phyloP scores from a whole-genome alignment of 2,888 invertebrate genomes.

The Hirtodrosophila trivittata region DNA sequence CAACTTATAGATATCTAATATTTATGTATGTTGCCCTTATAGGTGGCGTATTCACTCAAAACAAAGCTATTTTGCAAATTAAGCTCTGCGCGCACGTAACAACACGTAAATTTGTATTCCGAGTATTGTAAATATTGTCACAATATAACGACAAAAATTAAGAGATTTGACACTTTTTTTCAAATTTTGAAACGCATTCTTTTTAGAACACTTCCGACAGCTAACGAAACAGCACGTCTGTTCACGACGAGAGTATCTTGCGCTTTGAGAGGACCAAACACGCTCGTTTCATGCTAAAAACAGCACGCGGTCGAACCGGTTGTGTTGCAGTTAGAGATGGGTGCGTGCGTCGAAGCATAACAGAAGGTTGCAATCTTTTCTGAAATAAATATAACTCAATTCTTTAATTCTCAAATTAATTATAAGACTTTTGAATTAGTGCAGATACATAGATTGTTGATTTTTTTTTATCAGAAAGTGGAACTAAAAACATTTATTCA shows the following conservation, averaged over 20 bases:
- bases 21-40: conserved; percentile 13
- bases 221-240: conserved; percentile 70
- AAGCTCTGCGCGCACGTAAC: background rate
- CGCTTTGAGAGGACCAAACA: conserved; percentile 48
- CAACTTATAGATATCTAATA: conserved; percentile 29
- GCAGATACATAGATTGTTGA: too few species aligned
- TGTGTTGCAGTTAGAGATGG: conserved; percentile 49
- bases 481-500: too few species aligned
- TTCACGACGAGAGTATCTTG: conserved; percentile 49
- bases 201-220: conserved; percentile 70
- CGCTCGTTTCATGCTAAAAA: conserved; percentile 67
- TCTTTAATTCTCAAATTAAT: too few species aligned
- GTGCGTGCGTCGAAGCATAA: conserved; percentile 1
- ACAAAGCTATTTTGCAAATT: conserved; percentile 7
- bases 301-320: conserved; percentile 73
- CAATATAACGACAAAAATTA: background rate
- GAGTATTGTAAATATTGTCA: conserved; percentile 8
- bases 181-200: conserved; percentile 32
- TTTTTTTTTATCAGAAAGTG: too few species aligned
- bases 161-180: conserved; percentile 28
- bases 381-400: background rate
- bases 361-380: background rate
- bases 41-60: background rate
- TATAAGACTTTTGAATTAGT: too few species aligned
- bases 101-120: background rate